Evolutionary conservation across 2,888 invertebrate species (phyloP).

Genomic region (Gymnosoma rotundatum): DNA sequence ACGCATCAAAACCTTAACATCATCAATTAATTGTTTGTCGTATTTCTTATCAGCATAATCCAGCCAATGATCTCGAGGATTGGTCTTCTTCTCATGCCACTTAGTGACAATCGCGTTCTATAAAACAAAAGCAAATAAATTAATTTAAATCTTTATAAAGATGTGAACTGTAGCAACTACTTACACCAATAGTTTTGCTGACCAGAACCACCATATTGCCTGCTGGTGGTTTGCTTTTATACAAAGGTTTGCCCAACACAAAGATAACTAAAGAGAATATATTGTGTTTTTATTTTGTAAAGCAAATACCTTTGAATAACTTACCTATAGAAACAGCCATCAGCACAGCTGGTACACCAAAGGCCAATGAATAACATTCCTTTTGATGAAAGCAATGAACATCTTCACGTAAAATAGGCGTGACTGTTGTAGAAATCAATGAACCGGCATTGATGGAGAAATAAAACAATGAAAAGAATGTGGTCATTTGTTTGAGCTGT

Average conservation of each 20-base stretch:
- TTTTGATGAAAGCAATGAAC: slow-evolving; percentile 86
- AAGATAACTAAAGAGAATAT: slow-evolving; percentile 86
- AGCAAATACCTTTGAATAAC: slow-evolving; percentile 55
- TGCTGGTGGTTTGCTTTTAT: slow-evolving; percentile 86
- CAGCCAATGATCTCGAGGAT: slow-evolving; percentile 90
- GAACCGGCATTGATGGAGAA: slow-evolving; percentile 87
- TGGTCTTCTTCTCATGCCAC: slow-evolving; percentile 80
- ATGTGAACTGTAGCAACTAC: slow-evolving; percentile 74
- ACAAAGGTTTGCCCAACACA: slow-evolving; percentile 85
- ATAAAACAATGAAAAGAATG: slow-evolving; percentile 91
- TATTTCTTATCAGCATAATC: slow-evolving; percentile 91
- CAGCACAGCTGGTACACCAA: slow-evolving; percentile 89
- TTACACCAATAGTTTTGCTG: slow-evolving; percentile 86
- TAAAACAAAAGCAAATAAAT: slow-evolving; percentile 32
- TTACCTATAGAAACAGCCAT: slow-evolving; percentile 88
- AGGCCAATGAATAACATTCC: slow-evolving; percentile 88
- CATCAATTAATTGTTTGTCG: slow-evolving; percentile 85
- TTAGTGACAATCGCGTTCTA: slow-evolving; percentile 83
- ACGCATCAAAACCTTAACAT: slow-evolving; percentile 90
- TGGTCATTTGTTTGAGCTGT: slow-evolving; percentile 86
- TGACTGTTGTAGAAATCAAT: slow-evolving; percentile 88
- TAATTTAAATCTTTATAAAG: neutral
- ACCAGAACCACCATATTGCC: slow-evolving; percentile 88
- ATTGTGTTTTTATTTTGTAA: neutral
- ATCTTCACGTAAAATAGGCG: slow-evolving; percentile 88